phyloP scores from a whole-genome alignment of 2,888 invertebrate genomes.

The Trissoscelio sp. region DNA sequence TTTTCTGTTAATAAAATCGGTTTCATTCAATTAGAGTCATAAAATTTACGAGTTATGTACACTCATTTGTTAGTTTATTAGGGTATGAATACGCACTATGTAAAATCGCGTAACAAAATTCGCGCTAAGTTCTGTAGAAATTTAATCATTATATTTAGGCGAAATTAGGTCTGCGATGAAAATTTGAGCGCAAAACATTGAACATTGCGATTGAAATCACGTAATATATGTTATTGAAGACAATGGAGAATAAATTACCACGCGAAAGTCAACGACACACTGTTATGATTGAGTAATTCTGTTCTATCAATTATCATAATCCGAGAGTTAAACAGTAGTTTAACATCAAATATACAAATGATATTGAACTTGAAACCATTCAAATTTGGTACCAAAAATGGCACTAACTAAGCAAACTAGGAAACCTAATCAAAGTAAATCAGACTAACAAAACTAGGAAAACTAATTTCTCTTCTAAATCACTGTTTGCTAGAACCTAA shows the following conservation, averaged over 20 bases:
- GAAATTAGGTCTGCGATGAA: slow-evolving; percentile 15
- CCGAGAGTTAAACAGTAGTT: background rate
- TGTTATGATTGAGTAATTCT: slow-evolving; percentile 43
- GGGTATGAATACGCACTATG: slow-evolving; percentile 36
- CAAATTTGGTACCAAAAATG: no score
- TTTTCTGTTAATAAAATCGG: slow-evolving; percentile 11
- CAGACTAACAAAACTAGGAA: no score
- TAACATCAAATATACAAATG: background rate
- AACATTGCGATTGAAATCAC: background rate
- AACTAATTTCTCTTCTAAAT: no score
- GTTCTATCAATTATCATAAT: slow-evolving; percentile 30
- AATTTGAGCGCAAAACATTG: no score
- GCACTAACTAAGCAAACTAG: no score
- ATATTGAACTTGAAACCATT: slow-evolving; percentile 2
- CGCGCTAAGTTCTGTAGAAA: slow-evolving; percentile 3
- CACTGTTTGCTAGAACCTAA: no score
- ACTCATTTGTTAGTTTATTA: slow-evolving; percentile 33
- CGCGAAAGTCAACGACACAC: slow-evolving; percentile 40
- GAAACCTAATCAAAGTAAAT: no score
- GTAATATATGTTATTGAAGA: slow-evolving; percentile 30
- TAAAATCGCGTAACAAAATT: slow-evolving; percentile 12
- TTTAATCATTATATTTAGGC: slow-evolving; percentile 20
- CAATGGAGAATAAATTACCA: slow-evolving; percentile 28
- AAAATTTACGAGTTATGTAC: slow-evolving; percentile 29
- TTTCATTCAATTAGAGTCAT: slow-evolving; percentile 32